Percentiles rank a stretch among this genome's conserved stretches.
Conservation (phyloP, 2,888 invertebrate species). For the Thalpophila matura region DNA sequence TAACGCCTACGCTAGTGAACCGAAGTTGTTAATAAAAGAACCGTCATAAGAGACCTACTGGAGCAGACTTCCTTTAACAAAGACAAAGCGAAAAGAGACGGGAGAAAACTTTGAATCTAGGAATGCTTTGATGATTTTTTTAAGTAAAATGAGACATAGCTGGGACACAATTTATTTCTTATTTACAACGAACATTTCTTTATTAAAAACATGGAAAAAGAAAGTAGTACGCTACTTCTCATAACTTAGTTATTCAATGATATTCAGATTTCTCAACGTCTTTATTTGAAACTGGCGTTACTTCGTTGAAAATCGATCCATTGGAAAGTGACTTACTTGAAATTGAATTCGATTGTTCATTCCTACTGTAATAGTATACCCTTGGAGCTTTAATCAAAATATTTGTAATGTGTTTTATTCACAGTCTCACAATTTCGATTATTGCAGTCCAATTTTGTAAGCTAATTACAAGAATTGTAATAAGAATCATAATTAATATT, state of each 20-base stretch:
- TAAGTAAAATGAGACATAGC: slow-evolving; percentile 14
- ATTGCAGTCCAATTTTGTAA: slow-evolving; percentile 44
- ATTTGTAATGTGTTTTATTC: slow-evolving; percentile 61
- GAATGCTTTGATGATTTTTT: slow-evolving; percentile 33
- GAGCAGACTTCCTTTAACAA: slow-evolving; percentile 15
- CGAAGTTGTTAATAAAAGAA: slow-evolving; percentile 22
- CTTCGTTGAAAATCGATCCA: slow-evolving; percentile 52
- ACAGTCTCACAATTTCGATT: slow-evolving; percentile 40
- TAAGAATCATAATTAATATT: slow-evolving; percentile 66
- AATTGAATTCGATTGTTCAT: slow-evolving; percentile 62
- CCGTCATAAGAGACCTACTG: slow-evolving; percentile 5
- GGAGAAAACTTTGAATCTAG: slow-evolving; percentile 12
- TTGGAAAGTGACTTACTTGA: slow-evolving; percentile 55
- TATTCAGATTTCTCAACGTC: slow-evolving; percentile 46
- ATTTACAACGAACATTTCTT: slow-evolving; percentile 11
- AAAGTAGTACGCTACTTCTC: slow-evolving; percentile 8
- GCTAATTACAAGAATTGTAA: slow-evolving; percentile 58
- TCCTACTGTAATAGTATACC: slow-evolving; percentile 57
- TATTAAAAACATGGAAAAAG: background rate
- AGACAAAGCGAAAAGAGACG: slow-evolving; percentile 6
- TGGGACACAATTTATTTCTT: background rate
- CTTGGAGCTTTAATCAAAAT: slow-evolving; percentile 70
- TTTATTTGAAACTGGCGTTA: slow-evolving; percentile 43
- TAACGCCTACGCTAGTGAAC: slow-evolving; percentile 6
- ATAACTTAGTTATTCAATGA: slow-evolving; percentile 19